Evolutionary conservation across 2,888 invertebrate species (phyloP), one percentile per base, ranked within the genome.

Genomic region (Agrilus mali): DNA sequence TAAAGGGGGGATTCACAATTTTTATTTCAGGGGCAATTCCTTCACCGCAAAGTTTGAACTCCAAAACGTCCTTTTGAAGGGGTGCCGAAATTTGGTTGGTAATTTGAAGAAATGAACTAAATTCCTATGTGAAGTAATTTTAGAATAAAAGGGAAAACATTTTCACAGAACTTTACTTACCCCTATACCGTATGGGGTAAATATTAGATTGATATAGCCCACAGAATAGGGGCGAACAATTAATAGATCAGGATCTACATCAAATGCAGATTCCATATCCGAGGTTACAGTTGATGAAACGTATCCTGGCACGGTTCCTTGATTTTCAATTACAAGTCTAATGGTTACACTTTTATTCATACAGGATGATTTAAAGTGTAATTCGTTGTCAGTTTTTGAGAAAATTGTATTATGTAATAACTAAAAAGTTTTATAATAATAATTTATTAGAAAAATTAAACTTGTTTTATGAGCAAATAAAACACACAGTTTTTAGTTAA

Each of bases 11-110:
- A 17, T 67, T 55, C 4, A 63, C 41, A 15, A 72, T 44, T 13
- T 47, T 45, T 33, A 71, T 57, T 57, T 66, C 63, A n/a, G 72
- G 70, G 7, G 70, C 57, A 41, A 61, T 63, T 32, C 67, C 63
- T 48, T 68, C 65, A 1, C 72, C 72, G 13, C 49, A 47, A 33
- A 72, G 46, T 38, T 58, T 55, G 13, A 71, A 47, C 4, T 43
- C 43, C 3, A 63, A 2, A 27, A 27, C 10, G 10, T 27, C 14
- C 4, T 36, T 36, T 13, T 36, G 20, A 16, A 12, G 20, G 10
- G 10, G 36, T 17, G 10, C 27, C 27, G 27, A 27, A 10, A 27
- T 27, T 27, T 8, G 8, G 27, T 27, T 27, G 27, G 2, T 4
- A 27, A 27, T 27, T 27, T 27, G 27, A 27, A 27, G 27, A 10